Evolutionary conservation across 1,140 invertebrate genomes (phyloP).

Genomic region (Panagrolaimus sp.): DNA sequence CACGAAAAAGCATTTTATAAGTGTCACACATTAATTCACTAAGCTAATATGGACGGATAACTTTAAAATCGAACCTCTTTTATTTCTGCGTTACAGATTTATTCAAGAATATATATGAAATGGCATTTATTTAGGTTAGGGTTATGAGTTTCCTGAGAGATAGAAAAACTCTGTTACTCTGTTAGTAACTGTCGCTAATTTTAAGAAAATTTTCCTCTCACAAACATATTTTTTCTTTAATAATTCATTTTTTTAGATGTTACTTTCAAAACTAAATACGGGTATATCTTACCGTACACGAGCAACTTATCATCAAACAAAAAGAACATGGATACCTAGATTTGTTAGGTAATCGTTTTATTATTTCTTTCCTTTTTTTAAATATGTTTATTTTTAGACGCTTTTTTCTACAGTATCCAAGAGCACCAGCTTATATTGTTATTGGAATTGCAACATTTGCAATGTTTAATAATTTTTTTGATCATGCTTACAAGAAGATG

Average conservation of each 20-base stretch:
- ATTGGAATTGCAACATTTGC: constrained; percentile 18
- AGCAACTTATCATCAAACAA: constrained; percentile 29
- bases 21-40: too few relatives aligned
- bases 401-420: constrained; percentile 29
- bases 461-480: background rate
- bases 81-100: too few relatives aligned
- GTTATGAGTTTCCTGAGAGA: too few relatives aligned
- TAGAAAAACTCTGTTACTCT: too few relatives aligned
- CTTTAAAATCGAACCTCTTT: too few relatives aligned
- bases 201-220: background rate
- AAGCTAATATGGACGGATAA: too few relatives aligned
- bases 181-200: background rate
- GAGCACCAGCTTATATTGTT: constrained; percentile 20
- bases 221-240: too few relatives aligned
- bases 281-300: background rate
- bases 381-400: constrained; percentile 16
- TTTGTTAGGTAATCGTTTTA: constrained; percentile 27
- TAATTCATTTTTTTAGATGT: too few relatives aligned
- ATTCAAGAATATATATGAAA: too few relatives aligned
- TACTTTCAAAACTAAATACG: too few relatives aligned
- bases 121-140: too few relatives aligned
- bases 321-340: constrained; percentile 17
- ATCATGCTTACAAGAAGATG: constrained; percentile 21
- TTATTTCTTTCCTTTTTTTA: background rate
- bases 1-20: too few relatives aligned